A percentile compares a stretch with the other conserved stretches of the same genome.
These are phyloP conservation scores for Percopsis transmontana DNA, from an alignment of 2,113 vertebrate species.

Conservation along the genomic window DNA sequence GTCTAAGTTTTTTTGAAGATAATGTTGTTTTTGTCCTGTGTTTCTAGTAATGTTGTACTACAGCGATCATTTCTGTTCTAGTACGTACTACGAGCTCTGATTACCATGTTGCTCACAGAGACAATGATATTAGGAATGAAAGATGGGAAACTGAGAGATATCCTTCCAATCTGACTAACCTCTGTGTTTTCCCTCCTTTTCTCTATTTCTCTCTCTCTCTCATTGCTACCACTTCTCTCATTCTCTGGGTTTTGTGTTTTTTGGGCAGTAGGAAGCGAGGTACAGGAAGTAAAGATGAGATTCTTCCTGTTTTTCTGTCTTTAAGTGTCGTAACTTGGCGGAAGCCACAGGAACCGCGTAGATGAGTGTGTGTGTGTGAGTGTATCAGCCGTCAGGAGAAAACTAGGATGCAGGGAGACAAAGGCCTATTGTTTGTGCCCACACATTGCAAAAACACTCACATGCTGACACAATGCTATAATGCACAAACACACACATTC, in stretches of 20 bases:
- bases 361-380: slow-evolving; percentile 33
- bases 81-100: slow-evolving; percentile 38
- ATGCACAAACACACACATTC: slow-evolving; percentile 36
- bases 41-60: too few relatives aligned
- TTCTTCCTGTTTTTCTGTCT: slow-evolving; percentile 92
- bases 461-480: slow-evolving; percentile 47
- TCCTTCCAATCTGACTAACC: slow-evolving; percentile 38
- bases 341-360: slow-evolving; percentile 57
- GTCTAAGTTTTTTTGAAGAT: too few relatives aligned
- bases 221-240: slow-evolving; percentile 2
- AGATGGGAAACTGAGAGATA: slow-evolving; percentile 39
- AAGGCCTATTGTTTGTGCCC: slow-evolving; percentile 65
- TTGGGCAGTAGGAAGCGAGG: slow-evolving; percentile 59
- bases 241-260: slow-evolving; percentile 19
- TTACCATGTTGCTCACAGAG: slow-evolving; percentile 22
- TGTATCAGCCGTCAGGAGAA: slow-evolving; percentile 52
- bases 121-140: slow-evolving; percentile 63
- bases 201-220: background rate
- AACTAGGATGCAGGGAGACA: slow-evolving; percentile 71
- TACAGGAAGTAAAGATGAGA: slow-evolving; percentile 83
- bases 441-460: slow-evolving; percentile 57
- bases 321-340: slow-evolving; percentile 65
- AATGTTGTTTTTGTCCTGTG: too few relatives aligned
- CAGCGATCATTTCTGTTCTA: background rate
- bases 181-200: background rate